Evolutionary conservation across 1,140 invertebrate genomes (phyloP), one percentile per base, ranked within the genome.

Genomic region (Samia ricini): DNA sequence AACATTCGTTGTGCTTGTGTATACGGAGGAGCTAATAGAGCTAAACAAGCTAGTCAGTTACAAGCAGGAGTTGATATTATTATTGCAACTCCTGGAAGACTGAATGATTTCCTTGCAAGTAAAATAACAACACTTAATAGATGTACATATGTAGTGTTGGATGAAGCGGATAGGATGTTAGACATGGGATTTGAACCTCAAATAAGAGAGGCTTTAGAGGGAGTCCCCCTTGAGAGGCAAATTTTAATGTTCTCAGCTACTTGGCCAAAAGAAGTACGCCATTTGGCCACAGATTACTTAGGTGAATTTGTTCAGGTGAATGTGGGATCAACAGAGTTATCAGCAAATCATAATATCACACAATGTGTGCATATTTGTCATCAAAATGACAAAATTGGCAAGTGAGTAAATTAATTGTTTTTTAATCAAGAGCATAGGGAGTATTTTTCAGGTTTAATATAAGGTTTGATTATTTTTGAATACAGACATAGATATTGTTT

Each of bases 151-250:
- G 82, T 93, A 29, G 92, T 93, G 1, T 74, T 92, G 18, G 92
- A 92, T 75, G 92, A 93, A 86, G 95, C 95, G 29, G 95, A 96
- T 86, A 93, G 97, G 71, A 99, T 99, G 97, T 92, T 99, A 79
- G 97, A 98, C 86, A 99, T 99, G 98, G 98, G 98, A 83, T 99
- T 99, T 91, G 98, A 99, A 84, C 96, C 98, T 18, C 98, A 99
- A 90, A 99, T 99, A 74, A 92, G 97, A 70, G 92, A 95, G 67
- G 98, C 98, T 72, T 95, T 99, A 19, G 95, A 98, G 83, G 93
- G 96, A 69, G 95, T 90, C 4, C 86, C 86, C 7, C 55, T 77
- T 23, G 86, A 90, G 36, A 86, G 86, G 56, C 88, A 90, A 64
- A 90, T 89, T 59, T 69, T 89, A 54, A 90, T 90, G 88, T 96